Base-by-base conservation (phyloP, 2,888 invertebrate species). In the Pecten maximus region DNA sequence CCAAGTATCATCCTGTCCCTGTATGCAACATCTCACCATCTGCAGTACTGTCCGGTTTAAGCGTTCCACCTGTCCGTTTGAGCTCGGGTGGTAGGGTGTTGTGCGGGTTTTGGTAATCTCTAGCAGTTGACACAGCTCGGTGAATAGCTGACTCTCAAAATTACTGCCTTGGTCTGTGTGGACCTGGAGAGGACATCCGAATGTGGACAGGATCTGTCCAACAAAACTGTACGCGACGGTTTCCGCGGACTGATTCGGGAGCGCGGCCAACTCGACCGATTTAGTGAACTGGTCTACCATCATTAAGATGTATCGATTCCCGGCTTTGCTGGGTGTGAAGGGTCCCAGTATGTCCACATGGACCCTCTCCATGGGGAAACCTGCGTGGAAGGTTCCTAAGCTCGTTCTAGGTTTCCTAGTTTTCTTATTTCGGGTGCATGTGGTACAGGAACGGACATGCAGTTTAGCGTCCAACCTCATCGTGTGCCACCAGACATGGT, bases 371-470 rank as follows among this genome's bases (percentile, higher is more conserved):
- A 91, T 87, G 12, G 92, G 91, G n/a, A 48, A 19, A 98, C 98
- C 95, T 99, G 99, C 97, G 98, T 99, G 44, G 98, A 98, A 96
- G 99, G 99, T 19, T 4, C 40, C 54, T 2, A 92, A n/a, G 0
- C 35, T 15, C 2, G 48, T 35, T 87, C 48, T 90, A 0, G 90
- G n/a, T 4, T 48, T 40, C 74, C 54, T 40, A 4, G 50, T 19
- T 40, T 88, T 90, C 54, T 91, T 90, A 8, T 89, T 91, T 48
- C 54, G 48, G 50, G 86, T 90, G 44, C 92, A 92, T 3, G n/a
- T 28, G 35, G 1, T 16, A 40, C 92, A 92, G 2, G 39, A n/a
- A 40, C 39, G 48, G 12, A 90, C 91, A 89, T 90, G 89, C 0
- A 50, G 35, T 35, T 50, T 40, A 40, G 40, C 12, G 28, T 90